Conservation (phyloP, 2,113 vertebrate species). For the Phoenicopterus ruber region DNA sequence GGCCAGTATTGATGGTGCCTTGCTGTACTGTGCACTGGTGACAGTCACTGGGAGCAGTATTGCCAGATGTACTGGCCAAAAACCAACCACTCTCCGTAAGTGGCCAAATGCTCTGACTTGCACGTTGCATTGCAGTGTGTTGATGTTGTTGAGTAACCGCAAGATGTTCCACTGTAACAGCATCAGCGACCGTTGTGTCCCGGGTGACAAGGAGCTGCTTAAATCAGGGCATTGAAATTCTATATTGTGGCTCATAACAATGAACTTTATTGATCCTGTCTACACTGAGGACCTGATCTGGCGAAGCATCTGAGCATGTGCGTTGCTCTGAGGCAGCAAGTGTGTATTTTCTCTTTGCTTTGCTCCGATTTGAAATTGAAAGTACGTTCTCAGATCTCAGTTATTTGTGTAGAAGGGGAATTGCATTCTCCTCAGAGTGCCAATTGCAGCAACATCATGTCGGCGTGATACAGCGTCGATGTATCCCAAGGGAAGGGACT, state of each 20-base stretch:
- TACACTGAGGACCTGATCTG: neutral
- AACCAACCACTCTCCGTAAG: neutral
- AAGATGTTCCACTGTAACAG: neutral
- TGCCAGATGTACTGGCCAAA: constrained; percentile 22
- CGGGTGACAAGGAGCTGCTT: constrained; percentile 20
- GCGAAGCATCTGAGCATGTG: neutral
- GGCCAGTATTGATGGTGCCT: neutral
- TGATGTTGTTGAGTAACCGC: neutral
- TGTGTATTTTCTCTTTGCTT: neutral
- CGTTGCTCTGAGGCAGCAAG: neutral
- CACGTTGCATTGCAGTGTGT: neutral
- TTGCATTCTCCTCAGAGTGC: rapidly evolving
- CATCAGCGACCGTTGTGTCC: neutral
- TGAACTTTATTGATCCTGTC: constrained; percentile 15
- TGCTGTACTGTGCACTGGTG: neutral
- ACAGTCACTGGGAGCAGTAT: neutral
- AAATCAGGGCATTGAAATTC: constrained; percentile 7
- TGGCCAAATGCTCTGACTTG: neutral
- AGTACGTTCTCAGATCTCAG: neutral
- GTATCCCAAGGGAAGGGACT: neutral
- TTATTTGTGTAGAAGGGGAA: neutral
- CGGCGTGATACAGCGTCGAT: neutral
- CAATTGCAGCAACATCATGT: neutral
- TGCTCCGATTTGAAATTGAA: neutral
- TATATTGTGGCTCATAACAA: neutral